These are phyloP conservation scores for Plutella xylostella DNA, from an alignment of 2,888 invertebrate genomes.

Conservation along the genomic window DNA sequence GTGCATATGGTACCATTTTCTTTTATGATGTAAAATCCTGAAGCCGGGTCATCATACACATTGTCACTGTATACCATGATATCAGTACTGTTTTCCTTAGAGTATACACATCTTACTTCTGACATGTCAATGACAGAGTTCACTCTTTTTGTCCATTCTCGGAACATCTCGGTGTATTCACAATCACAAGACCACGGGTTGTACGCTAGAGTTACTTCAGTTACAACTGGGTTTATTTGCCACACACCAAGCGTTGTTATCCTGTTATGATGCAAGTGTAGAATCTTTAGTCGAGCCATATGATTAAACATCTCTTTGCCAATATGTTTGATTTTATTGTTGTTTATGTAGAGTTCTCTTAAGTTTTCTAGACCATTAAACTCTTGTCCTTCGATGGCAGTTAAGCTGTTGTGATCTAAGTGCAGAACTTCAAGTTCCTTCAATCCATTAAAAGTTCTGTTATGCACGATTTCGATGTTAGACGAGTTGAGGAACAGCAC, in stretches of 20 bases:
- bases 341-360: slow-evolving; percentile 78
- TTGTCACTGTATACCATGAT: slow-evolving; percentile 69
- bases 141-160: slow-evolving; percentile 80
- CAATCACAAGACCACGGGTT: slow-evolving; percentile 90
- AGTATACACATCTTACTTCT: slow-evolving; percentile 75
- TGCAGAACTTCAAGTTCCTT: slow-evolving; percentile 80
- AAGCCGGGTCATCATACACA: slow-evolving; percentile 67
- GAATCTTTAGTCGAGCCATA: slow-evolving; percentile 73
- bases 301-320: slow-evolving; percentile 79
- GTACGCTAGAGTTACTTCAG: slow-evolving; percentile 74
- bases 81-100: slow-evolving; percentile 68
- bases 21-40: slow-evolving; percentile 70
- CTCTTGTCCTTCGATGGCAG: slow-evolving; percentile 80
- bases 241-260: slow-evolving; percentile 77
- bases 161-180: slow-evolving; percentile 79
- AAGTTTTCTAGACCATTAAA: slow-evolving; percentile 82
- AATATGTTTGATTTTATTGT: slow-evolving; percentile 77
- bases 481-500: slow-evolving; percentile 83
- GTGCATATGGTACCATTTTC: slow-evolving; percentile 74
- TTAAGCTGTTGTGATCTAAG: slow-evolving; percentile 79
- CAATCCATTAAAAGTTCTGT: slow-evolving; percentile 87
- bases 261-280: slow-evolving; percentile 80
- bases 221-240: slow-evolving; percentile 74
- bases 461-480: slow-evolving; percentile 82
- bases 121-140: slow-evolving; percentile 74